Percentiles rank a stretch among this genome's conserved stretches.
Conservation (phyloP, 1,140 invertebrate species). For the Zaprionus capensis region DNA sequence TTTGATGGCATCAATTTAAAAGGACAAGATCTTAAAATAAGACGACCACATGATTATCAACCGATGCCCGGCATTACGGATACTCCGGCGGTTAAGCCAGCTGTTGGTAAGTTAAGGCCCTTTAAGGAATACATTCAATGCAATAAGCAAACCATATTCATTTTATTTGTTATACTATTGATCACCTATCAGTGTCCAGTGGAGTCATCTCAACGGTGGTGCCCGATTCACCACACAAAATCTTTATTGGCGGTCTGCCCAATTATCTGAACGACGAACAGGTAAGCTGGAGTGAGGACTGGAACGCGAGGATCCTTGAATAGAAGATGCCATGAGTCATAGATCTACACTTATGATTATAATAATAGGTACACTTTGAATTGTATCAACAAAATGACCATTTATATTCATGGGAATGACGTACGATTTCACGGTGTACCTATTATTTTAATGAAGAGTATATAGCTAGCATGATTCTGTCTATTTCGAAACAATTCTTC, state of each 20-base stretch:
- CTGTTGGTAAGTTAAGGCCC: constrained; percentile 87
- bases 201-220: constrained; percentile 94
- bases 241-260: constrained; percentile 99
- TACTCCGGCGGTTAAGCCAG: constrained; percentile 92
- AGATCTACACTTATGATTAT: too few relatives aligned
- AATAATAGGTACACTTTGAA: too few relatives aligned
- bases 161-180: constrained; percentile 13
- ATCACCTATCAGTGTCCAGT: constrained; percentile 85
- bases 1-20: constrained; percentile 99
- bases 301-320: background rate
- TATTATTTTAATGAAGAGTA: too few relatives aligned
- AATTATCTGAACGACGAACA: constrained; percentile 99
- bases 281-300: constrained; percentile 87
- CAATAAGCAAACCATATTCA: constrained; percentile 4
- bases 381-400: too few relatives aligned
- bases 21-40: constrained; percentile 99
- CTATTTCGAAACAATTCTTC: too few relatives aligned
- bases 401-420: too few relatives aligned
- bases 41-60: constrained; percentile 99
- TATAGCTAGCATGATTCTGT: too few relatives aligned
- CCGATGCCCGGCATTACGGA: constrained; percentile 99
- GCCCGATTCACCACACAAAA: constrained; percentile 98
- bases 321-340: background rate
- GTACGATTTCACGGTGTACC: too few relatives aligned
- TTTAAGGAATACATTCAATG: background rate